Evolutionary conservation across 2,113 vertebrate species (phyloP).

Genomic region (Penelope pileata): DNA sequence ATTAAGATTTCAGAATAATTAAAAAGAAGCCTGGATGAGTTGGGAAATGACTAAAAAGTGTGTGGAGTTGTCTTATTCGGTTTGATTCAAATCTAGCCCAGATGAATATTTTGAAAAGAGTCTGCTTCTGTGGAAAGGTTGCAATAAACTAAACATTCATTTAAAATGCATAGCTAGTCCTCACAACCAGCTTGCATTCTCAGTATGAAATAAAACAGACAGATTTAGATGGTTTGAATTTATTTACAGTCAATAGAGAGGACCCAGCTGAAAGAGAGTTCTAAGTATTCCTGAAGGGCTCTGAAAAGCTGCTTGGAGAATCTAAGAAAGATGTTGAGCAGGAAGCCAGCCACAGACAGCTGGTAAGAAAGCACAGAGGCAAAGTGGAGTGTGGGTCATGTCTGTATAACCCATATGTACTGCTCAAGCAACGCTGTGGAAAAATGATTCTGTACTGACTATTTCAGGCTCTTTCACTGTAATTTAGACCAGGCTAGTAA

Average conservation of each 20-base stretch:
- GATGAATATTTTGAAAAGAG: background rate
- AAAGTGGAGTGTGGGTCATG: background rate
- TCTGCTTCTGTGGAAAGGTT: background rate
- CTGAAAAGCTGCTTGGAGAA: background rate
- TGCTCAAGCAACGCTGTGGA: background rate
- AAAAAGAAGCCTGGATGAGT: background rate
- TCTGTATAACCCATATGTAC: accelerated
- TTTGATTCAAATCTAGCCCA: background rate
- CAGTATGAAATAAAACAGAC: background rate
- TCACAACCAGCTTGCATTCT: background rate
- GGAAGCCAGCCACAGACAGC: background rate
- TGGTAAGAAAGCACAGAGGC: background rate
- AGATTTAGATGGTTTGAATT: background rate
- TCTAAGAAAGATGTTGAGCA: background rate
- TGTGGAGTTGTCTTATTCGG: background rate
- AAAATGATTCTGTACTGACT: background rate
- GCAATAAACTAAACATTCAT: background rate
- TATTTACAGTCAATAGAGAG: background rate
- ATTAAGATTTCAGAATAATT: background rate
- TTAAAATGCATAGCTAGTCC: background rate
- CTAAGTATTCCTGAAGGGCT: background rate
- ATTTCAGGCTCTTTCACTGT: background rate
- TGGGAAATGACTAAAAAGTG: background rate
- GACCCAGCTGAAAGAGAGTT: background rate
- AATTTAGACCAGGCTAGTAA: background rate